These are phyloP conservation scores for Laticauda colubrina DNA, from an alignment of 2,113 vertebrate species.

Conservation along the genomic window DNA sequence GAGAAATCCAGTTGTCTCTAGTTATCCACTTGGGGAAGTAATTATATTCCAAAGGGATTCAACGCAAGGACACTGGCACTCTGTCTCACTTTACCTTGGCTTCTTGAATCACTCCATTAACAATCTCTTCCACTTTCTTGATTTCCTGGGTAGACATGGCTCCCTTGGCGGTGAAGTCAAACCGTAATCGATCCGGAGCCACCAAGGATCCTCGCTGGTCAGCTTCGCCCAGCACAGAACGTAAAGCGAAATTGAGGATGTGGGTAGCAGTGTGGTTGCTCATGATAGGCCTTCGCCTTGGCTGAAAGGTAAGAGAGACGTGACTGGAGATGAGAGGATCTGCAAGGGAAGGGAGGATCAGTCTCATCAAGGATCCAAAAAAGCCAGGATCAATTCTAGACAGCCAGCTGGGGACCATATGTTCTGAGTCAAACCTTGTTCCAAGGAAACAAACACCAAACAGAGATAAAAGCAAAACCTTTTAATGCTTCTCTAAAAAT, in stretches of 20 bases:
- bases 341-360: background rate
- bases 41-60: background rate
- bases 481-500: too few species aligned
- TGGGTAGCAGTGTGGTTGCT: slow-evolving; percentile 97
- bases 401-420: background rate
- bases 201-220: slow-evolving; percentile 95
- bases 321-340: background rate
- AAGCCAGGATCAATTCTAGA: background rate
- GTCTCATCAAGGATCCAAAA: too few species aligned
- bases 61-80: accelerated
- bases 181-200: slow-evolving; percentile 88
- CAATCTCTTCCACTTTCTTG: slow-evolving; percentile 82
- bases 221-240: slow-evolving; percentile 89
- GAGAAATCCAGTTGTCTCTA: background rate
- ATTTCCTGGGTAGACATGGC: slow-evolving; percentile 87
- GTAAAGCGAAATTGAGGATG: slow-evolving; percentile 92
- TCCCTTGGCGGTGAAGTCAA: slow-evolving; percentile 95
- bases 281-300: slow-evolving; percentile 88
- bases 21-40: background rate
- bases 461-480: too few species aligned
- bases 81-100: slow-evolving; percentile 75
- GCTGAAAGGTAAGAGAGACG: slow-evolving; percentile 62
- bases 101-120: slow-evolving; percentile 81
- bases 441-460: too few species aligned
- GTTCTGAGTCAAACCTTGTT: too few species aligned